These are phyloP conservation scores for Cossypha polioptera DNA, from an alignment of 2,797 vertebrate species.

Conservation along the genomic window DNA sequence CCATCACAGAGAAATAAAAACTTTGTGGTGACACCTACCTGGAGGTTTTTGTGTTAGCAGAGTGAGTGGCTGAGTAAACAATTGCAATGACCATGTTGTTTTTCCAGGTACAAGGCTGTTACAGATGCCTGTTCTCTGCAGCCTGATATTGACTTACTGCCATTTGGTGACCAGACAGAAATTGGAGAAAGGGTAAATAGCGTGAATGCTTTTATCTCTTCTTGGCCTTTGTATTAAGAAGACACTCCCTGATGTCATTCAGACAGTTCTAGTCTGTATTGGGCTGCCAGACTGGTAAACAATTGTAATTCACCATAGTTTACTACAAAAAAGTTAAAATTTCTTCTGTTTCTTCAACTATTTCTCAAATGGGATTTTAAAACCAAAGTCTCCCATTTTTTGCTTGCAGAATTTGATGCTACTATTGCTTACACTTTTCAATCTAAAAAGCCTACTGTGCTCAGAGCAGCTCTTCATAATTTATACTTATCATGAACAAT, in stretches of 20 bases:
- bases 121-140: constrained; percentile 97
- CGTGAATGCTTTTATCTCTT: not conserved
- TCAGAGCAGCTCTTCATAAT: not conserved
- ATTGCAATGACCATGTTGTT: not conserved
- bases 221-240: not conserved
- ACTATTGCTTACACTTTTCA: not conserved
- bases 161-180: constrained; percentile 97
- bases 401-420: not conserved
- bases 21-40: not conserved
- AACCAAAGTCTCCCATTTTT: not conserved
- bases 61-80: not conserved
- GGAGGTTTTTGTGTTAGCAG: not conserved
- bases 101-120: constrained; percentile 91
- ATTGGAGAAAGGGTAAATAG: constrained; percentile 93
- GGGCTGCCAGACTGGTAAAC: not conserved
- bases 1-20: not conserved
- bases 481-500: not conserved
- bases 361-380: not conserved
- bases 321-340: not conserved
- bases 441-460: not conserved
- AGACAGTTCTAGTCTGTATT: not conserved
- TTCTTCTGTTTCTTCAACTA: not conserved
- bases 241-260: not conserved
- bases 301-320: not conserved
- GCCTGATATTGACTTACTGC: constrained; percentile 95